A percentile compares a stretch with the other conserved stretches of the same genome.
Conservation (phyloP, 2,797 vertebrate species). For the Erethizon dorsatum region DNA sequence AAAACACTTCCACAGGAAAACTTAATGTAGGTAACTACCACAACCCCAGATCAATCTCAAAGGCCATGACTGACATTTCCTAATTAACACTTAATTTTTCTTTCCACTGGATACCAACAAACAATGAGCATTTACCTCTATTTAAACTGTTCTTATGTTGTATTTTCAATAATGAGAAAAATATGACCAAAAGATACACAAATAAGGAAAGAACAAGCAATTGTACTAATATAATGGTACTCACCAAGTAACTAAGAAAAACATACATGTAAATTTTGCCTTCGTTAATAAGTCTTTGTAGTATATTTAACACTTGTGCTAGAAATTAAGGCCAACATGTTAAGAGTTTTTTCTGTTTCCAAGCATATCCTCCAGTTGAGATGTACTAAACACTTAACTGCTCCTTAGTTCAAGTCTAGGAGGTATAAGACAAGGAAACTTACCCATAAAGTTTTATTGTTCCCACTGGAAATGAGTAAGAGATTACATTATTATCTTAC, state of each 20-base stretch:
- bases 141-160: conserved; percentile 65
- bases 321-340: conserved; percentile 24
- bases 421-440: conserved; percentile 63
- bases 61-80: conserved; percentile 47
- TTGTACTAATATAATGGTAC: neutral
- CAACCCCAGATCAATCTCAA: conserved; percentile 39
- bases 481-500: conserved; percentile 65
- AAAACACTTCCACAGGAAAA: conserved; percentile 67
- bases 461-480: conserved; percentile 72
- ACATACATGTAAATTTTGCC: neutral
- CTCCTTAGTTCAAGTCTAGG: conserved; percentile 55
- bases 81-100: conserved; percentile 58
- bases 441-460: conserved; percentile 66
- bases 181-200: conserved; percentile 22
- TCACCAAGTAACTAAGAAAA: conserved; percentile 58
- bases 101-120: conserved; percentile 40
- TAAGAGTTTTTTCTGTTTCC: conserved; percentile 61
- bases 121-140: conserved; percentile 32
- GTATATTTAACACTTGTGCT: conserved; percentile 43
- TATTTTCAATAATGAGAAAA: conserved; percentile 70
- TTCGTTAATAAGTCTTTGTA: conserved; percentile 35
- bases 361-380: conserved; percentile 69
- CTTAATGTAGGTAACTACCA: conserved; percentile 36
- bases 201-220: conserved; percentile 17
- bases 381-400: conserved; percentile 61